Percentiles rank a stretch among this genome's conserved stretches.
Evolutionary conservation across 2,113 vertebrate genomes (phyloP).

Genomic region (Danio rerio): GRCz12tu NC_133195.1:16286001-16286500

Average conservation of each 20-base stretch:
- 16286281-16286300: neutral
- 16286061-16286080: conserved; percentile 84
- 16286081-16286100: conserved; percentile 91
- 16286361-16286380: conserved; percentile 91
- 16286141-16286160: conserved; percentile 90
- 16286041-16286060: conserved; percentile 83
- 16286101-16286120: conserved; percentile 86
- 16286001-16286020: conserved; percentile 92
- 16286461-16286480: neutral
- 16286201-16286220: conserved; percentile 96
- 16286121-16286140: conserved; percentile 85
- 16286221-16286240: conserved; percentile 53
- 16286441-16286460: conserved; percentile 63
- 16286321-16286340: conserved; percentile 91
- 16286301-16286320: conserved; percentile 83
- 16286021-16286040: conserved; percentile 87
- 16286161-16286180: conserved; percentile 92
- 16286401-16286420: conserved; percentile 97
- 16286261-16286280: neutral
- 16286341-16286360: conserved; percentile 89
- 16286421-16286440: conserved; percentile 96
- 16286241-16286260: neutral
- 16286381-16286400: conserved; percentile 98
- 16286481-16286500: too few relatives aligned
- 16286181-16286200: conserved; percentile 93